Base-by-base conservation (phyloP, 1,140 invertebrate species). In the Contarinia nasturtii region DNA sequence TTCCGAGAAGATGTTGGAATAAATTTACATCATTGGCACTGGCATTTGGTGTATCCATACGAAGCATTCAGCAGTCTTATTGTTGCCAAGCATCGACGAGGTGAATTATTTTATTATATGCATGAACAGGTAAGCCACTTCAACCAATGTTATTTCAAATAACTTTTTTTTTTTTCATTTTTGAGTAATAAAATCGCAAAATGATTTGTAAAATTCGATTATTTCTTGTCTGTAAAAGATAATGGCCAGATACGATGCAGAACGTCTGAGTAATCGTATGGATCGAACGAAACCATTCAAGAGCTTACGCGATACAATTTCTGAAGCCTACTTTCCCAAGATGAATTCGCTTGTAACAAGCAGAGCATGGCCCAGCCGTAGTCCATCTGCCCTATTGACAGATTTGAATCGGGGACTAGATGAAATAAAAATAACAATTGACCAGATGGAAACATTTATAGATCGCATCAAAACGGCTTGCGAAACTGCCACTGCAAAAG, bases 11-110 rank as follows among this genome's bases (percentile, higher is more conserved):
- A 71, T 52, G 54, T 69, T 37, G 74, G 72, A 7, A 63, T 75
- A 47, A 76, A 76, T 59, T 62, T 73, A 44, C 77, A 80, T 59
- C 82, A 90, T 55, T 90, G 85, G 85, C 84, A 89, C 62, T 82
- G 75, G 82, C 82, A 86, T 63, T 64, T 86, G 47, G 78, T 85
- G 2, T 86, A 85, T 55, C 82, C 82, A 1, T 78, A 77, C 55
- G 73, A 77, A 48, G 71, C 72, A 1, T 58, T 69, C 12, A 61
- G 67, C 43, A 64, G 63, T 15, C 55, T 59, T 36, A 70, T 80
- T 43, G 77, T 81, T 1, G 61, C 68, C 53, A 80, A 80, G 59
- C 77, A 84, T 61, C 60, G 80, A 21, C 67, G 80, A 18, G 81
- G 81, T 1, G 81, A 84, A 57, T 65, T 84, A 0, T 83, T 84